Conservation (phyloP, 1,140 invertebrate species). For the Listronotus bonariensis region DNA sequence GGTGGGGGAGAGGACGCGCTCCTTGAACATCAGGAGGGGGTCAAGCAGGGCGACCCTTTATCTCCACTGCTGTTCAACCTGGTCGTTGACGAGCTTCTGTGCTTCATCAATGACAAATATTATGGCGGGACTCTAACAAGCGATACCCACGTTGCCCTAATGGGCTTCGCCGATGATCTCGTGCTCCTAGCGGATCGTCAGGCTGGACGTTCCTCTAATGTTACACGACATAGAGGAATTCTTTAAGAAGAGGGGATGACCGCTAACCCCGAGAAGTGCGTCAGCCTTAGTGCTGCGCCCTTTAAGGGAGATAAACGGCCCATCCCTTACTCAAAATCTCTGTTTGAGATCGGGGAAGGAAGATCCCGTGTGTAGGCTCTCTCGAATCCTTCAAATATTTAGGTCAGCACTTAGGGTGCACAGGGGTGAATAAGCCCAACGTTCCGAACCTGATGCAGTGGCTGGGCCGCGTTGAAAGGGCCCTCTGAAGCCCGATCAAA, state of each 20-base stretch:
- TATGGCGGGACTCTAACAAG: slow-evolving; percentile 17
- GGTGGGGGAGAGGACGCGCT: slow-evolving; percentile 1
- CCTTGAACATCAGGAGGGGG: slow-evolving; percentile 35
- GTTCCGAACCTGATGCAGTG: too few relatives aligned
- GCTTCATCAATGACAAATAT: background rate
- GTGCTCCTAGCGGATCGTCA: slow-evolving; percentile 45
- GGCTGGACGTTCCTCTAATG: slow-evolving; percentile 26
- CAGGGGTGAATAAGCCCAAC: too few relatives aligned
- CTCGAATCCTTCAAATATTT: background rate
- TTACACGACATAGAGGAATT: slow-evolving; percentile 12
- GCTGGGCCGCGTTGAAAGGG: too few relatives aligned
- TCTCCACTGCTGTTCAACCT: slow-evolving; percentile 47
- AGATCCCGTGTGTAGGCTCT: background rate
- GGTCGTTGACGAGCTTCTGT: slow-evolving; percentile 51
- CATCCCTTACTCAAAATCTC: background rate
- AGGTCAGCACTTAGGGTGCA: background rate
- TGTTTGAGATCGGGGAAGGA: slow-evolving; percentile 19
- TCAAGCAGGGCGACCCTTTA: slow-evolving; percentile 50
- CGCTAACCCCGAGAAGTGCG: slow-evolving; percentile 1
- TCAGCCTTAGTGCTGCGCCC: background rate
- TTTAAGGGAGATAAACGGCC: background rate
- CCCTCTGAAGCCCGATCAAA: too few relatives aligned
- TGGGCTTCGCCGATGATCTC: slow-evolving; percentile 56
- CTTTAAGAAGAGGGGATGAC: background rate
- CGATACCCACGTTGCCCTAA: slow-evolving; percentile 27